Evolutionary conservation across 2,888 invertebrate species (phyloP).

Genomic region (Sclerodermus sp.): DNA sequence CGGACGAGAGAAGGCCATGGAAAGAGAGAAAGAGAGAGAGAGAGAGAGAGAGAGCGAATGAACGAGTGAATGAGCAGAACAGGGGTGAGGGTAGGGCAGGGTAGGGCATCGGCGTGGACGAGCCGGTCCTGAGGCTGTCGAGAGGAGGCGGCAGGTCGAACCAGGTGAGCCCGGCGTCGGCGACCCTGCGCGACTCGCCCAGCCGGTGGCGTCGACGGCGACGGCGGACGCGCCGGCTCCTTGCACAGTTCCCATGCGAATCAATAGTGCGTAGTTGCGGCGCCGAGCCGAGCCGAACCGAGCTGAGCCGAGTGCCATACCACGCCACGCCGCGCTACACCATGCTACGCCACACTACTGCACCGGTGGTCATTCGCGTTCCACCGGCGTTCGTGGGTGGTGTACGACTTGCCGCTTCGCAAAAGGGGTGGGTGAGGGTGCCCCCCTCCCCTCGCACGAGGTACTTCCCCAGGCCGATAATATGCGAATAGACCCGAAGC

Average conservation of each 20-base stretch:
- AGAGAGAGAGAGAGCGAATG: not conserved
- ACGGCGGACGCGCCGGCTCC: constrained; percentile 20
- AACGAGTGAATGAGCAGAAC: too few relatives aligned
- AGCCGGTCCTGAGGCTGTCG: too few relatives aligned
- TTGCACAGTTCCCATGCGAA: constrained; percentile 45
- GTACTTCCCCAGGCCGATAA: too few relatives aligned
- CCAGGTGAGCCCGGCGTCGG: constrained; percentile 25
- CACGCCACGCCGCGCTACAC: too few relatives aligned
- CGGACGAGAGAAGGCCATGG: not conserved
- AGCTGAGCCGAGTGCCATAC: too few relatives aligned
- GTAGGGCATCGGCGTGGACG: too few relatives aligned
- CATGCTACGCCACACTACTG: not conserved
- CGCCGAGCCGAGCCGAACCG: constrained; percentile 10
- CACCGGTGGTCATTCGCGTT: not conserved
- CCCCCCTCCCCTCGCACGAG: too few relatives aligned
- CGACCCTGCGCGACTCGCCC: constrained; percentile 19
- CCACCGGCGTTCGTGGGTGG: too few relatives aligned
- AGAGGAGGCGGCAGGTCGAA: constrained; percentile 9
- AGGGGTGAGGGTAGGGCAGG: too few relatives aligned
- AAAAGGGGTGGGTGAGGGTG: too few relatives aligned
- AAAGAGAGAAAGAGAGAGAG: constrained; percentile 5
- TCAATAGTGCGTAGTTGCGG: constrained; percentile 55
- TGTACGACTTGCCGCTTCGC: too few relatives aligned
- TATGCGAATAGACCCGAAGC: too few relatives aligned
- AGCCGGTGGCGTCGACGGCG: constrained; percentile 24